phyloP scores from a whole-genome alignment of 2,113 vertebrate genomes.

The Heterochromis multidens region DNA sequence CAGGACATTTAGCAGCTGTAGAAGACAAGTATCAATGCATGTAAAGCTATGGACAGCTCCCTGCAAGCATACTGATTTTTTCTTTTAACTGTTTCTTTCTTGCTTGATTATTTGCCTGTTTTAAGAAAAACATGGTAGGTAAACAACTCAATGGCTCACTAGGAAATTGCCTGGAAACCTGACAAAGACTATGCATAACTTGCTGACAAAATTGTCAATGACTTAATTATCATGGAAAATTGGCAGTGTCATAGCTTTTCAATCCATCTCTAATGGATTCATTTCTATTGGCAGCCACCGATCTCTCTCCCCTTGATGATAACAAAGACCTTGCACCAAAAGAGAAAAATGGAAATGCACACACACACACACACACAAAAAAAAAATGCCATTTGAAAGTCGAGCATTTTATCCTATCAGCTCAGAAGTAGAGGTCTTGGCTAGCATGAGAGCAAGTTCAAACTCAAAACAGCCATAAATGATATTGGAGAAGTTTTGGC shows the following conservation, averaged over 20 bases:
- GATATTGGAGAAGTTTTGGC: background rate
- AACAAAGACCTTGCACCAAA: slow-evolving; percentile 30
- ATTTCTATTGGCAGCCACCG: slow-evolving; percentile 49
- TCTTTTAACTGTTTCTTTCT: background rate
- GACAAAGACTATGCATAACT: slow-evolving; percentile 47
- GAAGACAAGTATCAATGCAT: background rate
- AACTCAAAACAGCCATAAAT: background rate
- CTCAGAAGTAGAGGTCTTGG: background rate
- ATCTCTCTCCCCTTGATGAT: slow-evolving; percentile 17
- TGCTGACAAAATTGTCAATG: slow-evolving; percentile 63
- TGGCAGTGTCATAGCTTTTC: slow-evolving; percentile 36
- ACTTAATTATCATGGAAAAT: slow-evolving; percentile 55
- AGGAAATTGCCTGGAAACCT: slow-evolving; percentile 55
- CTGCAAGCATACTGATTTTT: background rate
- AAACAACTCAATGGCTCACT: slow-evolving; percentile 53
- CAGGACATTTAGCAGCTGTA: background rate
- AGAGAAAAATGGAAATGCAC: background rate
- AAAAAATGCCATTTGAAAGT: background rate
- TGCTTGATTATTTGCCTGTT: background rate
- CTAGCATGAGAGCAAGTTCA: background rate
- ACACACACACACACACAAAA: background rate
- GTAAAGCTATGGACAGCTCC: background rate
- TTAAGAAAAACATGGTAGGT: background rate
- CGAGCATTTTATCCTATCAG: background rate
- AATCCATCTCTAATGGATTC: slow-evolving; percentile 49